A percentile compares a stretch with the other conserved stretches of the same genome.
Conservation (phyloP, 2,888 invertebrate species). For the Aspidapion aeneum region DNA sequence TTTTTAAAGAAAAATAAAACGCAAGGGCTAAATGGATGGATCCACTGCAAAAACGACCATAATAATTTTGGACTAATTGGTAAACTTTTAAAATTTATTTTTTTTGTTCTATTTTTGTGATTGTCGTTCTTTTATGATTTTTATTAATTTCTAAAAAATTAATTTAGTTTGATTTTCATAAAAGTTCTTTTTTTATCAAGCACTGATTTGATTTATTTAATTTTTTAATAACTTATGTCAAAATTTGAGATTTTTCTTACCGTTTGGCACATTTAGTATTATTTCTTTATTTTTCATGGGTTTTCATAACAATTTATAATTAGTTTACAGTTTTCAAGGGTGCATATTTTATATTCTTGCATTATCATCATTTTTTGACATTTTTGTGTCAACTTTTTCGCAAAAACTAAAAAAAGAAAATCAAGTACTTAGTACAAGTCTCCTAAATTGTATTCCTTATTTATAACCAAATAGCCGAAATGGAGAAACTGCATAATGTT, state of each 20-base stretch:
- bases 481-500: too few relatives aligned
- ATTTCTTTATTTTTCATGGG: constrained; percentile 31
- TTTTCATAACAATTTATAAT: constrained; percentile 11
- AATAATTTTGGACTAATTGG: not conserved
- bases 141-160: constrained; percentile 4
- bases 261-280: constrained; percentile 22
- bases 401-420: too few relatives aligned
- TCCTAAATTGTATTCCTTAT: too few relatives aligned
- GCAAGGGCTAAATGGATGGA: constrained; percentile 21
- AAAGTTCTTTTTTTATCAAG: constrained; percentile 46
- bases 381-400: too few relatives aligned
- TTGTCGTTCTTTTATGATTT: constrained; percentile 6
- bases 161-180: constrained; percentile 30
- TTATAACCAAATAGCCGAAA: too few relatives aligned
- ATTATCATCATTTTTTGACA: too few relatives aligned
- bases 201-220: constrained; percentile 35
- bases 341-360: too few relatives aligned
- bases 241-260: not conserved
- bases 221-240: constrained; percentile 18
- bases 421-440: too few relatives aligned
- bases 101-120: not conserved
- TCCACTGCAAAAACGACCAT: constrained; percentile 21
- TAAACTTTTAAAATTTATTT: not conserved
- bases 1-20: constrained; percentile 7
- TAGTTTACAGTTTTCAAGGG: too few relatives aligned